phyloP scores from a whole-genome alignment of 2,888 invertebrate genomes.

The Conomelus anceps region DNA sequence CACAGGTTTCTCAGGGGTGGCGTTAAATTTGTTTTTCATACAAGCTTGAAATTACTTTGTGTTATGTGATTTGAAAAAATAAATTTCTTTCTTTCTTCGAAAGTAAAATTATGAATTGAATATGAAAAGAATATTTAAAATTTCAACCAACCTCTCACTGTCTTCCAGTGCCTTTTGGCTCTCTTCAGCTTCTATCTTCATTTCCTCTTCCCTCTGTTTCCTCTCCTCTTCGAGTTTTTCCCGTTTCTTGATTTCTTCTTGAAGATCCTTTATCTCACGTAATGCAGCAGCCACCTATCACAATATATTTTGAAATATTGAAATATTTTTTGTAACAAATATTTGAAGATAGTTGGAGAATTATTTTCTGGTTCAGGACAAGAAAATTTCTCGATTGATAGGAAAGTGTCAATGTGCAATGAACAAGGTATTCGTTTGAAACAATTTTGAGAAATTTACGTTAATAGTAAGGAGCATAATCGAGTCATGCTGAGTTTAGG shows the following conservation, averaged over 20 bases:
- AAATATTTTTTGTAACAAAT: background rate
- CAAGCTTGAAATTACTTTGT: no score
- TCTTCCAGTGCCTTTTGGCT: conserved; percentile 51
- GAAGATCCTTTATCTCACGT: conserved; percentile 77
- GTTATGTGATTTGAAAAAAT: no score
- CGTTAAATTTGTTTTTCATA: no score
- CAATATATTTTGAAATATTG: background rate
- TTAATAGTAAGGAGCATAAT: no score
- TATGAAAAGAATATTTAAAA: conserved; percentile 17
- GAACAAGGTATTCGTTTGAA: no score
- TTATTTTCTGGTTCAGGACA: background rate
- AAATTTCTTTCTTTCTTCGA: no score
- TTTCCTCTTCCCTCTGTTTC: conserved; percentile 42
- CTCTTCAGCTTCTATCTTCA: conserved; percentile 43
- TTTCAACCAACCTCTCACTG: conserved; percentile 41
- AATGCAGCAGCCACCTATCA: conserved; percentile 65
- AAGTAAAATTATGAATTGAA: no score
- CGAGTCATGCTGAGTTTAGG: no score
- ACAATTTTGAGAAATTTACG: no score
- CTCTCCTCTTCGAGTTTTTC: conserved; percentile 67
- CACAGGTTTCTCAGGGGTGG: no score
- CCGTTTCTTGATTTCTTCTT: conserved; percentile 75
- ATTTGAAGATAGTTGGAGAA: background rate
- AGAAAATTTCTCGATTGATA: background rate
- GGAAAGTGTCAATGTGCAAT: background rate